Evolutionary conservation across 2,888 invertebrate species (phyloP).

Genomic region (Melanostoma mellinum): DNA sequence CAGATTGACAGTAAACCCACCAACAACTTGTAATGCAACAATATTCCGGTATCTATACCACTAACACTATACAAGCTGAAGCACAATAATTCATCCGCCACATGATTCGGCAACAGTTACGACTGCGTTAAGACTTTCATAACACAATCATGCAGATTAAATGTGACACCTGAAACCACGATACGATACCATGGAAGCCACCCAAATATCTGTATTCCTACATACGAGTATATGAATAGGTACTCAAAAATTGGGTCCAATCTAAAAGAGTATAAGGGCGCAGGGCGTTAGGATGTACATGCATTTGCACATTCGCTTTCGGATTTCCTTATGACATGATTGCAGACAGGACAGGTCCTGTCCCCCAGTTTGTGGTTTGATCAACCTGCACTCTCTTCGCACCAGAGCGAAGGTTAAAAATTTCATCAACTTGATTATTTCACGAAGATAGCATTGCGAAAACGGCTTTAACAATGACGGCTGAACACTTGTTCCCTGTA

Average conservation of each 20-base stretch:
- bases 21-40: constrained; percentile 4
- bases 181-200: constrained; percentile 70
- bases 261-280: constrained; percentile 18
- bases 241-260: constrained; percentile 37
- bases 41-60: neutral
- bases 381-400: constrained; percentile 53
- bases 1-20: constrained; percentile 31
- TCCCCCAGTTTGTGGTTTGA: constrained; percentile 61
- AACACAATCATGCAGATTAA: constrained; percentile 67
- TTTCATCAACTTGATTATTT: constrained; percentile 61
- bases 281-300: constrained; percentile 64
- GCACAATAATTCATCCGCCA: constrained; percentile 41
- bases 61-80: neutral
- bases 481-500: constrained; percentile 53
- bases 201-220: constrained; percentile 64
- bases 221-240: neutral
- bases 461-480: constrained; percentile 53
- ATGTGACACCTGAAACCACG: constrained; percentile 70
- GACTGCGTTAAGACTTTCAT: constrained; percentile 45
- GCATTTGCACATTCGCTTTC: constrained; percentile 52
- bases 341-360: constrained; percentile 67
- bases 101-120: constrained; percentile 56
- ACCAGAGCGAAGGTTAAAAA: constrained; percentile 56
- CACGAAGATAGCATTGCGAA: constrained; percentile 25
- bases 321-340: constrained; percentile 69